A percentile compares a stretch with the other conserved stretches of the same genome.
Conservation (phyloP, 1,140 invertebrate genomes). For the Akabosia matsudoensis region DNA sequence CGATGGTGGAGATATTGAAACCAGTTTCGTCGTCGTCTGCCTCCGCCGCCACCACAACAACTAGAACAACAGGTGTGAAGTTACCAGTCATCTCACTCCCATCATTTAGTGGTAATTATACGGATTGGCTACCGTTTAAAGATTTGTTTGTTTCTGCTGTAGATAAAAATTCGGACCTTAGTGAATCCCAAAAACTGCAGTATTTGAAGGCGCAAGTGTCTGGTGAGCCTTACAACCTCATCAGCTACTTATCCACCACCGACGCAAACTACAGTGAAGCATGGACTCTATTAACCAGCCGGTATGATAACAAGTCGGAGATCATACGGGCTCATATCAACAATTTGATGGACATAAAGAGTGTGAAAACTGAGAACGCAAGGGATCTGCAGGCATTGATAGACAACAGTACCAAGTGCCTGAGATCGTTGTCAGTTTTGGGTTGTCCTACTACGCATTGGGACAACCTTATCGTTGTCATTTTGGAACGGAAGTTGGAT, state of each 20-base stretch:
- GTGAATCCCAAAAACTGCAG: background rate
- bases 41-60: too few relatives aligned
- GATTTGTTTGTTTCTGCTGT: slow-evolving; percentile 7
- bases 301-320: slow-evolving; percentile 6
- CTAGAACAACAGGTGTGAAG: too few relatives aligned
- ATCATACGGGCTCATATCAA: slow-evolving; percentile 7
- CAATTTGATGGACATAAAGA: too few relatives aligned
- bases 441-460: background rate
- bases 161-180: background rate
- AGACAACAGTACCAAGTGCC: background rate
- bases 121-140: background rate
- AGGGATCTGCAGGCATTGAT: background rate
- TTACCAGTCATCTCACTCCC: background rate
- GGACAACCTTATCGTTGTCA: background rate
- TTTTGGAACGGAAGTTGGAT: background rate
- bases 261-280: slow-evolving; percentile 14
- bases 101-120: background rate
- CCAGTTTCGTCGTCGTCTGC: too few relatives aligned
- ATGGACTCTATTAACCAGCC: background rate
- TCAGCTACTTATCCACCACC: background rate
- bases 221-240: background rate
- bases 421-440: background rate
- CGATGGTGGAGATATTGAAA: too few relatives aligned
- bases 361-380: background rate
- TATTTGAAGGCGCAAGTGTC: background rate